Evolutionary conservation across 1,140 invertebrate genomes (phyloP).

Genomic region (Maniola jurtina): DNA sequence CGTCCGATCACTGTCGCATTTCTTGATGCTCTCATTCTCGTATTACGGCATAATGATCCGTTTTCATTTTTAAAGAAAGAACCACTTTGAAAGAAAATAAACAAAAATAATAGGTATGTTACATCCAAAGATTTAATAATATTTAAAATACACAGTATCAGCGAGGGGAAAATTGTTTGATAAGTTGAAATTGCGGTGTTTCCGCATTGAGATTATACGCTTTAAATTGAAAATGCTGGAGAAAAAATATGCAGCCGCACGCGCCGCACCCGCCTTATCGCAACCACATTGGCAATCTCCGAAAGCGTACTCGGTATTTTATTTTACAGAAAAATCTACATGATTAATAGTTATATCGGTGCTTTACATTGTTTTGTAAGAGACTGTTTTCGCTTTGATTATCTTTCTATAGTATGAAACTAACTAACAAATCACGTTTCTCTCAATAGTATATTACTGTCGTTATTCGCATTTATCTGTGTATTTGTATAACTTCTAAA

Average conservation of each 20-base stretch:
- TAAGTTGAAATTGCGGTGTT: conserved; percentile 26
- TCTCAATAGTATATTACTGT: too few species aligned
- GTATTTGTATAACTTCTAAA: too few species aligned
- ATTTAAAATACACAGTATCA: conserved; percentile 33
- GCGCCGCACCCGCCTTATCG: conserved; percentile 46
- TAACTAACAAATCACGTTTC: too few species aligned
- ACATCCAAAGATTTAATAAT: conserved; percentile 9
- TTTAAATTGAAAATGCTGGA: conserved; percentile 47
- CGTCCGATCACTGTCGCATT: neutral
- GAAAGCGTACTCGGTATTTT: conserved; percentile 40
- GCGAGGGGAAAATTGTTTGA: conserved; percentile 43
- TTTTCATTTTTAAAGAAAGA: too few species aligned
- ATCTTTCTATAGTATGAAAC: too few species aligned
- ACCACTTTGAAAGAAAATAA: too few species aligned
- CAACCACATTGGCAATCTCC: conserved; percentile 48
- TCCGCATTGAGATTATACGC: conserved; percentile 44
- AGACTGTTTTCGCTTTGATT: too few species aligned
- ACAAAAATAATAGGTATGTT: neutral
- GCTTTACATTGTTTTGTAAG: too few species aligned
- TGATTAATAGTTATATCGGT: conserved; percentile 1
- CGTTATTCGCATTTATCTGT: too few species aligned
- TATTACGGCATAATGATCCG: neutral
- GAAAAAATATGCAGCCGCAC: conserved; percentile 55
- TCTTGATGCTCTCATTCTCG: too few species aligned
- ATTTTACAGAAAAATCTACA: conserved; percentile 31